phyloP scores from a whole-genome alignment of 2,888 invertebrate species.

The Oegoconia quadripuncta region DNA sequence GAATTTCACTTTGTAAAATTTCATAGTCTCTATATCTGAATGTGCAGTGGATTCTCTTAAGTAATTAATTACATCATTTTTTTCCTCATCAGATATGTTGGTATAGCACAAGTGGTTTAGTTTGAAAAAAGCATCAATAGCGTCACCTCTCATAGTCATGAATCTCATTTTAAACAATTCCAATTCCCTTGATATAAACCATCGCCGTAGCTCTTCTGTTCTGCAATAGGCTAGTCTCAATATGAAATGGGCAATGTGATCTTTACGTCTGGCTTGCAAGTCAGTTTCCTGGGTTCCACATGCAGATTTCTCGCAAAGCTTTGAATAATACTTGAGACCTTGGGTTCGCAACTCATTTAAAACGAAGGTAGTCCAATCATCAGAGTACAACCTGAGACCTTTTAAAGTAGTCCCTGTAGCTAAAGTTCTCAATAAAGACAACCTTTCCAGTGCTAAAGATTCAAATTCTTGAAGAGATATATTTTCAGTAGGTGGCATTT shows the following conservation, averaged over 20 bases:
- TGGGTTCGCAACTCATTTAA: slow-evolving; percentile 82
- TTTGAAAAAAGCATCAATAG: slow-evolving; percentile 82
- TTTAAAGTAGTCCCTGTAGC: slow-evolving; percentile 84
- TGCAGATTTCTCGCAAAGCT: slow-evolving; percentile 78
- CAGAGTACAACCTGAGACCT: slow-evolving; percentile 80
- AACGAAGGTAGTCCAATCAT: slow-evolving; percentile 84
- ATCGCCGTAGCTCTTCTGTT: slow-evolving; percentile 89
- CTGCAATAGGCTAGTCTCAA: slow-evolving; percentile 94
- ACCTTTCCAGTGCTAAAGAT: slow-evolving; percentile 89
- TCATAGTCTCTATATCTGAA: slow-evolving; percentile 78
- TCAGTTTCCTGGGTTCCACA: slow-evolving; percentile 79
- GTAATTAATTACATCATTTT: slow-evolving; percentile 78
- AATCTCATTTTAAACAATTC: slow-evolving; percentile 93
- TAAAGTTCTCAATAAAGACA: slow-evolving; percentile 87
- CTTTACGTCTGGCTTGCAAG: slow-evolving; percentile 84
- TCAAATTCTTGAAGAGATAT: slow-evolving; percentile 92
- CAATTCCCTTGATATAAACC: slow-evolving; percentile 93
- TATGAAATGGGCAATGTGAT: slow-evolving; percentile 96
- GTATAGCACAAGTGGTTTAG: slow-evolving; percentile 83
- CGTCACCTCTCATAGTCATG: slow-evolving; percentile 80
- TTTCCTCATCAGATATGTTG: slow-evolving; percentile 84
- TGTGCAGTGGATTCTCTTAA: slow-evolving; percentile 82
- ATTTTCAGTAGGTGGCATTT: slow-evolving; percentile 84
- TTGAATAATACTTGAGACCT: slow-evolving; percentile 82
- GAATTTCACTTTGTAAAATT: slow-evolving; percentile 92